Base-by-base conservation (phyloP, 2,888 invertebrate genomes). In the Melitaea athalia region DNA sequence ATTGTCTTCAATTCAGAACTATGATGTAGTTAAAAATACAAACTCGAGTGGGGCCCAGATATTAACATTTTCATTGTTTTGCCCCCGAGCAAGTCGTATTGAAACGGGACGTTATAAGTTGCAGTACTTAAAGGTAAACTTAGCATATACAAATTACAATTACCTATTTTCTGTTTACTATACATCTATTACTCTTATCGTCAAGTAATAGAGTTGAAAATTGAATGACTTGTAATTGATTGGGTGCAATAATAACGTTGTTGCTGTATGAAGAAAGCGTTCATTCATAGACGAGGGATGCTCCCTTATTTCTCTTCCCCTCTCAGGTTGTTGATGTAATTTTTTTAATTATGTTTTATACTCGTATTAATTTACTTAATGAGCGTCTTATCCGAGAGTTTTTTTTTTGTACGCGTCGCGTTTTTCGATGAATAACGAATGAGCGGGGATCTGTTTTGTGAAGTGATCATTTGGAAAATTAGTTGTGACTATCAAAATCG, bases 291-390 rank as follows among this genome's bases (percentile, higher is more conserved):
- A 76, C 75, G 79, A 81, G 89, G 88, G 89, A 87, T 83, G 85
- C 79, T 76, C 89, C 89, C 90, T 78, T 75, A 70, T 78, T 75
- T 76, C 76, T 77, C 69, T 77, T 81, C 83, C 67, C 83, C 82
- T 81, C 79, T 78, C 79, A 76, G 79, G 81, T 79, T 85, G 88
- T 88, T 86, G 85, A 78, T 82, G 88, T 90, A 91, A 90, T 92
- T 91, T 92, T 92, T 92, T 92, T 91, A 92, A 92, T 92, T 92
- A 91, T 92, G 87, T 82, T 92, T 92, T 92, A 92, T 92, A 87
- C 84, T 86, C 87, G 85, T 89, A 92, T 92, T 92, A 91, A 92
- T 92, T 92, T 91, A 89, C 85, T 91, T 91, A 92, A 92, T 89
- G 89, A 89, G 82, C 82, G 77, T 84, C 88, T 88, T 86, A 87